Conservation (phyloP, 37 sponge, comb jelly and placozoan genomes). For the Axinella damicornis region DNA sequence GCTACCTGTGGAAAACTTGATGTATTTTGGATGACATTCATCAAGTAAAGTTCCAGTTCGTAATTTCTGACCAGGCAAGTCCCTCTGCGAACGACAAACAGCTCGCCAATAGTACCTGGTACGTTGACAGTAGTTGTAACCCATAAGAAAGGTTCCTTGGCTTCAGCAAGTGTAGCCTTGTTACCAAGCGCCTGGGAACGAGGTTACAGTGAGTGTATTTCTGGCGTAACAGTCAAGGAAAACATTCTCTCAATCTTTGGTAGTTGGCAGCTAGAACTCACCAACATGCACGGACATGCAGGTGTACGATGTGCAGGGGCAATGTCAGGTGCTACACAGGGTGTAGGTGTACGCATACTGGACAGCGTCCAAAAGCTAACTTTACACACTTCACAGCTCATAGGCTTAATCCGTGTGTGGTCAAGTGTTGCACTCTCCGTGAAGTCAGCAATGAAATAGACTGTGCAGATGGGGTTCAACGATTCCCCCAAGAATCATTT, state of each 20-base stretch:
- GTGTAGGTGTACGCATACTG: conserved; percentile 40
- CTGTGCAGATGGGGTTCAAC: conserved; percentile 26
- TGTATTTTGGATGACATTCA: too few relatives aligned
- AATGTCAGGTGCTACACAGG: conserved; percentile 49
- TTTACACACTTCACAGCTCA: conserved; percentile 38
- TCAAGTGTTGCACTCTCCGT: conserved; percentile 43
- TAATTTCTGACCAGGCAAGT: too few relatives aligned
- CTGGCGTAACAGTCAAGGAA: conserved; percentile 50
- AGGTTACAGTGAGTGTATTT: conserved; percentile 42
- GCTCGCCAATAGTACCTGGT: too few relatives aligned
- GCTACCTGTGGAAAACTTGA: neutral
- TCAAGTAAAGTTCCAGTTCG: too few relatives aligned
- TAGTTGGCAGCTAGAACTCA: conserved; percentile 32
- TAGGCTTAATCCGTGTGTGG: conserved; percentile 52
- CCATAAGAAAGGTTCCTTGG: conserved; percentile 41
- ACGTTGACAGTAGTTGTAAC: too few relatives aligned
- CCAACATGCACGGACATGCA: conserved; percentile 28
- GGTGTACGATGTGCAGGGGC: conserved; percentile 60
- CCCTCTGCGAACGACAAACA: too few relatives aligned
- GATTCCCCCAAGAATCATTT: conserved; percentile 44
- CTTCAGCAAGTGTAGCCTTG: too few relatives aligned
- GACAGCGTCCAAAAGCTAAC: conserved; percentile 42
- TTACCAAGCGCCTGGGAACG: too few relatives aligned
- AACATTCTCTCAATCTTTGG: conserved; percentile 18
- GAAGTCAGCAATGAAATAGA: conserved; percentile 49